These are phyloP conservation scores for Melanchra persicariae DNA, from an alignment of 2,888 invertebrate species.

Conservation along the genomic window DNA sequence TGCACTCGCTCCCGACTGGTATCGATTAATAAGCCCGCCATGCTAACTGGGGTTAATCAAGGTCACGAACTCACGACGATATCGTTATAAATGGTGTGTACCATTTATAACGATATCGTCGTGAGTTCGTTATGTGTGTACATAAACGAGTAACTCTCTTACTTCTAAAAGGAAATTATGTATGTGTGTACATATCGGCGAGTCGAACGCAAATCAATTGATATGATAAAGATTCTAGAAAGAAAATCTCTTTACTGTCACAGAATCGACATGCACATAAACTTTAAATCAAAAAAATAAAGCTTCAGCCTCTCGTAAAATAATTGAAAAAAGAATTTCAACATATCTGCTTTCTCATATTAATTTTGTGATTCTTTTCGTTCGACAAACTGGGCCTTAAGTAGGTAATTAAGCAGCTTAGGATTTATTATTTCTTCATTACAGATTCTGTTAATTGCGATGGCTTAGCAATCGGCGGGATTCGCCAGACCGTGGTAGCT, in stretches of 20 bases:
- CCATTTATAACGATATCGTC: not conserved
- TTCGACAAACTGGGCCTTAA: not conserved
- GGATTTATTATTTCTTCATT: conserved; percentile 18
- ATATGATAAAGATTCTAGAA: not conserved
- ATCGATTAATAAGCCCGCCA: conserved; percentile 3
- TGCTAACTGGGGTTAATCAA: not conserved
- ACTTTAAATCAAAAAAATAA: too few relatives aligned
- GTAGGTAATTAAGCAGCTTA: not conserved
- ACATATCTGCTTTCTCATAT: too few relatives aligned
- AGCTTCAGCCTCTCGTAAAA: too few relatives aligned
- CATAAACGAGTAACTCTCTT: not conserved
- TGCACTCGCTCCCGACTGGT: not conserved
- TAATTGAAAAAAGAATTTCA: too few relatives aligned
- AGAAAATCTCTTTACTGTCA: too few relatives aligned
- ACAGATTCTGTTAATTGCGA: conserved; percentile 43
- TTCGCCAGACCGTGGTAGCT: conserved; percentile 57
- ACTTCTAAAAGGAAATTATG: not conserved
- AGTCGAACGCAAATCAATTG: not conserved
- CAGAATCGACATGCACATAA: too few relatives aligned
- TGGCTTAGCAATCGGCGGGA: conserved; percentile 44
- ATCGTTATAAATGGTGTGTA: not conserved
- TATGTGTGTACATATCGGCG: not conserved
- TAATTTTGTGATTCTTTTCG: not conserved
- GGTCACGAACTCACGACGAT: not conserved
- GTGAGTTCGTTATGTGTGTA: not conserved